Conservation (phyloP, 2,797 vertebrate species). For the Gallinago stenura region DNA sequence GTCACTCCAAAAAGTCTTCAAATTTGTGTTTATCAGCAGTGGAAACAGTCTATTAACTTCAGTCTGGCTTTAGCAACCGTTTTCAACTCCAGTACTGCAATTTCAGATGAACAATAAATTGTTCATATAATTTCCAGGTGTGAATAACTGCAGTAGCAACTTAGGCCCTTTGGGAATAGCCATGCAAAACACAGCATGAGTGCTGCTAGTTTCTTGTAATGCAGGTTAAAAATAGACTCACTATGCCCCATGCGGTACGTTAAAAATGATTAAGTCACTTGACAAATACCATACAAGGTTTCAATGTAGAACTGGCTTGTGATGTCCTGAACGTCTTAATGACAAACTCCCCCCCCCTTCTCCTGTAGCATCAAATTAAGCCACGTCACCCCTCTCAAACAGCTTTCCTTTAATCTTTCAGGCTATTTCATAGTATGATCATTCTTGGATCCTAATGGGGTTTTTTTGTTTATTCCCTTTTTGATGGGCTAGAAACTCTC, state of each 20-base stretch:
- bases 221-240: not conserved
- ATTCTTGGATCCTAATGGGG: not conserved
- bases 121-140: not conserved
- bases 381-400: not conserved
- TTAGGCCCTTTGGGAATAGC: not conserved
- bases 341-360: not conserved
- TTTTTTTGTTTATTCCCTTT: not conserved
- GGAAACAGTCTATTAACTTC: not conserved
- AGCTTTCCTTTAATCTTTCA: not conserved
- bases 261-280: not conserved
- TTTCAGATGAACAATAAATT: not conserved
- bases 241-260: not conserved
- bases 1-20: not conserved
- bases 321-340: accelerated
- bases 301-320: not conserved
- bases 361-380: not conserved
- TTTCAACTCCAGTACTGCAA: not conserved
- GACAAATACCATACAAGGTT: not conserved
- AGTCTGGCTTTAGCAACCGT: not conserved
- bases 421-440: not conserved
- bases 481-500: not conserved
- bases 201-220: not conserved
- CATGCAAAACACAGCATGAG: not conserved
- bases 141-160: not conserved
- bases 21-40: not conserved